Base-by-base conservation (phyloP, 2,797 vertebrate genomes). In the Selene dorsalis region DNA sequence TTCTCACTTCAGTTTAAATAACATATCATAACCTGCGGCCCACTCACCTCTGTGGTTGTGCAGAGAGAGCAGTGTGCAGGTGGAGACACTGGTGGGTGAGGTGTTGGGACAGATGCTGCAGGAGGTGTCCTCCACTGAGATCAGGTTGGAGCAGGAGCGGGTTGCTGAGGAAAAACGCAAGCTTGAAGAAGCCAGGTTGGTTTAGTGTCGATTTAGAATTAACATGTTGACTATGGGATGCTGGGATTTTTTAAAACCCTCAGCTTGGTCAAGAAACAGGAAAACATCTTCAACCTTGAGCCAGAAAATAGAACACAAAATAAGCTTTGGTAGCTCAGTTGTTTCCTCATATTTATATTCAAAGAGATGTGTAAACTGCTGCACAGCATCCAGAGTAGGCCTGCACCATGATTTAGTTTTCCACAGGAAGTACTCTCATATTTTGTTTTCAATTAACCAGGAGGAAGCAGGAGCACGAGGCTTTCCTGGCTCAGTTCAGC, bases 121-220 rank as follows among this genome's bases (percentile, higher is more conserved):
- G 45, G 94, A 95, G 43, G 65, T 95, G 10, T 95, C 94, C 1
- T 86, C 84, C 2, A 74, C 88, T 0, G 89, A 94, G 84, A 82
- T 98, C 18, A 87, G 60, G 0, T 58, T 91, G 6, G 96, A 97
- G 52, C 88, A 75, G 59, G 89, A 95, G 73, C 94, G 94, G 0
- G 84, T 95, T 0, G 88, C 94, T 20, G 95, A 96, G 72, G 96
- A 97, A 69, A 95, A 90, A 66, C 95, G 92, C 67, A 94, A 77
- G 78, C 92, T 95, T 6, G 96, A 98, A 85, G 96, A 97, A 85
- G 94, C 96, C 79, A 96, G 96, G 98, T 94, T 10, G 2, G 89
- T 86, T 8, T 48, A 2, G n/a, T 47, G 57, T 62, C 24, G 13
- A 17, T 22, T 26, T 41, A 20, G 52, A 18, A 17, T 16, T 1